A percentile compares a stretch with the other conserved stretches of the same genome.
phyloP scores from a whole-genome alignment of 2,113 vertebrate species.

The Pavo muticus region DNA sequence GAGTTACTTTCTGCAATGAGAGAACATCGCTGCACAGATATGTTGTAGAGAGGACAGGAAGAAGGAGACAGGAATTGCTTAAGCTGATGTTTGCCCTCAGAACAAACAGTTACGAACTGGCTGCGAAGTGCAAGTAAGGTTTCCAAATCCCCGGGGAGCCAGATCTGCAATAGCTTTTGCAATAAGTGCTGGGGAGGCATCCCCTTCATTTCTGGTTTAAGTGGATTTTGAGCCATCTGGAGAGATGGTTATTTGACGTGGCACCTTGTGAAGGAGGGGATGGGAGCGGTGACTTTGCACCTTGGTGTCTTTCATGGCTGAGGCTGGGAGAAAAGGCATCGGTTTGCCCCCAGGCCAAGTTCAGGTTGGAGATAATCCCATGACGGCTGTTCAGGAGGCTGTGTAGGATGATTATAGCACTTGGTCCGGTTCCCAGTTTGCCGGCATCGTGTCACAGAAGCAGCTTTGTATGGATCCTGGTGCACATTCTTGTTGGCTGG shows the following conservation, averaged over 20 bases:
- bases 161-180: constrained; percentile 3
- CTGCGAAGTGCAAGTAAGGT: neutral
- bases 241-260: neutral
- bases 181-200: neutral
- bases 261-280: neutral
- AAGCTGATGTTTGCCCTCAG: neutral
- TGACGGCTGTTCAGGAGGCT: neutral
- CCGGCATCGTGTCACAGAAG: neutral
- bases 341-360: neutral
- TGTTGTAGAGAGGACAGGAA: neutral
- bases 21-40: neutral
- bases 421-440: constrained; percentile 16
- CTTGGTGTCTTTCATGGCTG: rapidly evolving
- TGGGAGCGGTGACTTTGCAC: neutral
- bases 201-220: neutral
- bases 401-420: neutral
- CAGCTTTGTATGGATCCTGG: constrained; percentile 48
- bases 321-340: neutral
- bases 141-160: neutral
- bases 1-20: neutral
- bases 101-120: neutral
- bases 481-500: constrained; percentile 48
- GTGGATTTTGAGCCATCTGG: neutral
- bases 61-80: neutral
- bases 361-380: neutral